A percentile compares a stretch with the other conserved stretches of the same genome.
Evolutionary conservation across 2,113 vertebrate genomes (phyloP).

Genomic region (Paradoxurus hermaphroditus): DNA sequence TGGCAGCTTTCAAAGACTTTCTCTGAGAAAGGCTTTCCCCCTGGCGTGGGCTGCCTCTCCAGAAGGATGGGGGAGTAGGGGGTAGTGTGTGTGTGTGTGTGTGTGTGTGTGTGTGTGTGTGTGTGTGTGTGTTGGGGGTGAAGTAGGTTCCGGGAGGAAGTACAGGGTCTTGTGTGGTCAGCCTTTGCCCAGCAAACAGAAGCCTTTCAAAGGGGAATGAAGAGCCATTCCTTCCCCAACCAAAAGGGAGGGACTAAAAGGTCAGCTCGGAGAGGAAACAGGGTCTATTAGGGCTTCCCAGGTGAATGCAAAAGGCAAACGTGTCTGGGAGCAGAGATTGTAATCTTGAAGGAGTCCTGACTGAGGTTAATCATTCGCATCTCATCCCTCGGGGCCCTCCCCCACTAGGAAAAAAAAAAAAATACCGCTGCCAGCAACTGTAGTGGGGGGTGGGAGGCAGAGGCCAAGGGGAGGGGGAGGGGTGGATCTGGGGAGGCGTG

Average conservation of each 20-base stretch:
- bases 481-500: neutral
- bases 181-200: constrained; percentile 67
- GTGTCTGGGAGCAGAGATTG: constrained; percentile 52
- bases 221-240: neutral
- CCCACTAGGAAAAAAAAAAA: neutral
- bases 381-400: neutral
- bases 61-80: neutral
- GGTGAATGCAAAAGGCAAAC: constrained; percentile 60
- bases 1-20: constrained; percentile 21
- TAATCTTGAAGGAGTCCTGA: constrained; percentile 46
- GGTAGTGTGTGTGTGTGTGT: neutral
- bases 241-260: constrained; percentile 9
- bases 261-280: neutral
- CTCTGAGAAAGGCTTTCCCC: neutral
- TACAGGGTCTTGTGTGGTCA: constrained; percentile 37
- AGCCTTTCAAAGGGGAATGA: constrained; percentile 38
- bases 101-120: neutral
- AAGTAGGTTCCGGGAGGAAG: constrained; percentile 3
- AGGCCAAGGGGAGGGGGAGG: neutral
- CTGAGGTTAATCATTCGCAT: constrained; percentile 64
- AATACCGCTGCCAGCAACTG: neutral
- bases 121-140: neutral
- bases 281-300: constrained; percentile 21
- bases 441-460: neutral
- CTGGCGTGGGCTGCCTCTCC: neutral